Conservation (phyloP, 92 coral and sea anemone genomes). For the Parazoanthus swiftii region DNA sequence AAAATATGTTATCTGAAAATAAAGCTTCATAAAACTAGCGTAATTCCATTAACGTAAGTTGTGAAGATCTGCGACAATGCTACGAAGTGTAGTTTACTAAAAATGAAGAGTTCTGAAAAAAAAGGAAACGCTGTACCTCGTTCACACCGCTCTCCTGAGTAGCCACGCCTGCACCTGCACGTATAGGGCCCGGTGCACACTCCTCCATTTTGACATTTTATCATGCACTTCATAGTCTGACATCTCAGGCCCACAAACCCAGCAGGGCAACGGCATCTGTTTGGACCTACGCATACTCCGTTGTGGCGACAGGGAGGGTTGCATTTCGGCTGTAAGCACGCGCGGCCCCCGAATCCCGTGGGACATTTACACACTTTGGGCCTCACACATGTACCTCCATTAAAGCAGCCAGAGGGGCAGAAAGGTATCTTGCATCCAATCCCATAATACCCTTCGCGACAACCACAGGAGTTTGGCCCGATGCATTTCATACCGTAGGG, state of each 20-base stretch:
- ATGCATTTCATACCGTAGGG: conserved; percentile 81
- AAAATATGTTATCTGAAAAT: too few relatives aligned
- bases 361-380: conserved; percentile 77
- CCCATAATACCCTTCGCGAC: conserved; percentile 34
- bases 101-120: background rate
- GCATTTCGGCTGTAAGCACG: conserved; percentile 65
- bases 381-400: conserved; percentile 79
- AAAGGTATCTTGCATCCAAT: conserved; percentile 23
- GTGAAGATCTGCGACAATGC: background rate
- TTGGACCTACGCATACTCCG: conserved; percentile 78
- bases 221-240: conserved; percentile 70
- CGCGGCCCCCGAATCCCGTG: conserved; percentile 68
- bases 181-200: conserved; percentile 67
- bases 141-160: conserved; percentile 83
- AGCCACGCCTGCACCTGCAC: conserved; percentile 77
- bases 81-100: background rate
- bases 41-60: too few relatives aligned
- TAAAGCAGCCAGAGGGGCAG: conserved; percentile 65
- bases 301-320: conserved; percentile 67
- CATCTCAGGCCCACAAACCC: conserved; percentile 85
- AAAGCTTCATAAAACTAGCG: too few relatives aligned
- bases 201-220: conserved; percentile 86
- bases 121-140: conserved; percentile 52
- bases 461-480: conserved; percentile 63
- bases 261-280: conserved; percentile 78